Conservation (phyloP, 2,888 invertebrate species). For the Celastrina argiolus region DNA sequence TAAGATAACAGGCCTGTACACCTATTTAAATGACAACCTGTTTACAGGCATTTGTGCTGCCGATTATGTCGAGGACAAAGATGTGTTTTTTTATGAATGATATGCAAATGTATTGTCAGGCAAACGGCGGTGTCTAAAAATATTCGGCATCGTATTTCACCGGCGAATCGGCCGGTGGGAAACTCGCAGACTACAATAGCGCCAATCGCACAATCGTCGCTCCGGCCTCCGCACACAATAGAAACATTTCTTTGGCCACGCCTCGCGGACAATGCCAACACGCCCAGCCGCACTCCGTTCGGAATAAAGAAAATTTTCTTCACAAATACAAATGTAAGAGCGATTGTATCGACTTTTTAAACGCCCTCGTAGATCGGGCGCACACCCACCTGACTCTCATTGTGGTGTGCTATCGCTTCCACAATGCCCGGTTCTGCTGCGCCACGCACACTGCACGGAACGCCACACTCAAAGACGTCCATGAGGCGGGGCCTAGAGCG, state of each 20-base stretch:
- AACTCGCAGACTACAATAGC: conserved; percentile 55
- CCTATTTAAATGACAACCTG: conserved; percentile 1
- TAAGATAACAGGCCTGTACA: background rate
- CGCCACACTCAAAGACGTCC: conserved; percentile 54
- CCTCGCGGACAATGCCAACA: conserved; percentile 63
- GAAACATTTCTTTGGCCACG: conserved; percentile 67
- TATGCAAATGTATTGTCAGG: conserved; percentile 38
- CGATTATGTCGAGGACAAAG: conserved; percentile 29
- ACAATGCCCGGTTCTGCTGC: conserved; percentile 67
- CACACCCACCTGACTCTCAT: conserved; percentile 69
- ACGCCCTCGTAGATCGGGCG: conserved; percentile 68
- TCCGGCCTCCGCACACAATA: conserved; percentile 57
- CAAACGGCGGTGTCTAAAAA: conserved; percentile 38
- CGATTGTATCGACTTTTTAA: conserved; percentile 77
- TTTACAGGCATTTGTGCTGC: conserved; percentile 14
- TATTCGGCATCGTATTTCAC: conserved; percentile 40
- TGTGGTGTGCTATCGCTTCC: conserved; percentile 68
- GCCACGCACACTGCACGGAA: conserved; percentile 59
- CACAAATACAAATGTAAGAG: conserved; percentile 65
- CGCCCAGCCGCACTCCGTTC: conserved; percentile 59
- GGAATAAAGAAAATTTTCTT: conserved; percentile 72
- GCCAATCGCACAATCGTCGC: conserved; percentile 66
- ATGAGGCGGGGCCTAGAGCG: conserved; percentile 72
- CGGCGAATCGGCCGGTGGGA: conserved; percentile 46
- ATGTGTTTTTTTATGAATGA: conserved; percentile 33